Evolutionary conservation across 2,113 vertebrate species (phyloP), one percentile per base, ranked within the genome.

Genomic region (Cheilinus undulatus): DNA sequence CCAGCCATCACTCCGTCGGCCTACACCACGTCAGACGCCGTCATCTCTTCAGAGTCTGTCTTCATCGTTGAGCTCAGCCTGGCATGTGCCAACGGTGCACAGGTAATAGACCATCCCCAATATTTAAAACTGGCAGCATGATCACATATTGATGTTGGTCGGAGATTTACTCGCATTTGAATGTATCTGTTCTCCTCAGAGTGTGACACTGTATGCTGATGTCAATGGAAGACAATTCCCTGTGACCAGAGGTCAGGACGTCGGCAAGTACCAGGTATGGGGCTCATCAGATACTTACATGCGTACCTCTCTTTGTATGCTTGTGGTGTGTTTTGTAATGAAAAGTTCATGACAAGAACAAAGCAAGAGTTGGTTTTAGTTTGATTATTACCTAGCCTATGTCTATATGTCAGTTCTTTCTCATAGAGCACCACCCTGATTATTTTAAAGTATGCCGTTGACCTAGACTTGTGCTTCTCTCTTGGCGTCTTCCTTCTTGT

Each of bases 61-160:
- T 97, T 97, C 77, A 96, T 98, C 24, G 96, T 98, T 51, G 96
- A 98, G 40, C 94, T 97, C 43, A 96, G 95, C 20, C 84, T 98
- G 75, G 88, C 92, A 0, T 98, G 97, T 88, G 94, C 94, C 50
- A 97, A 97, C 72, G 96, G 96, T 65, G 97, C 95, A 0, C 97
- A 97, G 94, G 97, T 97, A 69, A 15, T n/a, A 5, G 24, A 17
- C 23, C 54, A 59, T 17, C 46, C 24, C 2, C 23, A 3, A 5
- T 27, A 49, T 42, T 1, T 30, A 22, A 0, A 19, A 27, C 12
- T 14, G 2, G 27, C 45, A 17, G 1, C 1, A 8, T 22, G 26
- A 0, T n/a, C 3, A 7, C 20, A 1, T 2, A 1, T 17, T 38
- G 23, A 49, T 22, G 24, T 23, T n/a, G 19, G 43, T 0, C 24